phyloP scores from a whole-genome alignment of 2,888 invertebrate species.

The Alviniconcha strummeri region DNA sequence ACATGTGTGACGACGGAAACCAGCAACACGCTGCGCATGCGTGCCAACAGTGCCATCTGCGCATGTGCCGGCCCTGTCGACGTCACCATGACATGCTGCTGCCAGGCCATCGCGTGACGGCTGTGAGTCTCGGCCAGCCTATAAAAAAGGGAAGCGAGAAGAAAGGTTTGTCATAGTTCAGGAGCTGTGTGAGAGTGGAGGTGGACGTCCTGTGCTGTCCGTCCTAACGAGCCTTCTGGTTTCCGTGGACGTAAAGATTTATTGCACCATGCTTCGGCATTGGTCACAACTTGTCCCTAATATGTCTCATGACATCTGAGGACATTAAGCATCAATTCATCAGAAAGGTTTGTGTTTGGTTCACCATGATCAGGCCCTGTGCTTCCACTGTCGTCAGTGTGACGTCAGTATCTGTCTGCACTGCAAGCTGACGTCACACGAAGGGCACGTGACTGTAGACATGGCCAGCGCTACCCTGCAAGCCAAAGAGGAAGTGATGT shows the following conservation, averaged over 20 bases:
- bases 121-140: not conserved
- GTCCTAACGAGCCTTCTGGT: no score
- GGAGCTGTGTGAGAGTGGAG: no score
- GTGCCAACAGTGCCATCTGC: conserved; percentile 1
- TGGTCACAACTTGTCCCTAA: no score
- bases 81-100: conserved; percentile 13
- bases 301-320: no score
- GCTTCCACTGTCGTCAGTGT: conserved; percentile 23
- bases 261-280: no score
- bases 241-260: no score
- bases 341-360: not conserved
- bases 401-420: conserved; percentile 28
- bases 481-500: not conserved
- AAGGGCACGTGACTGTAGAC: conserved; percentile 15
- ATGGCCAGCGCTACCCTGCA: not conserved
- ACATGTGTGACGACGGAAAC: conserved; percentile 4
- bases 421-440: conserved; percentile 27
- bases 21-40: not conserved
- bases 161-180: not conserved
- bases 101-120: not conserved
- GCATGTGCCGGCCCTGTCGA: conserved; percentile 3
- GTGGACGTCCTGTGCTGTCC: no score
- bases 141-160: not conserved
- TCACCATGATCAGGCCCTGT: not conserved
- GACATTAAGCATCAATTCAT: no score